A percentile compares a stretch with the other conserved stretches of the same genome.
These are phyloP conservation scores for Chrysocyon brachyurus DNA, from an alignment of 2,797 vertebrate genomes.

Conservation along the genomic window DNA sequence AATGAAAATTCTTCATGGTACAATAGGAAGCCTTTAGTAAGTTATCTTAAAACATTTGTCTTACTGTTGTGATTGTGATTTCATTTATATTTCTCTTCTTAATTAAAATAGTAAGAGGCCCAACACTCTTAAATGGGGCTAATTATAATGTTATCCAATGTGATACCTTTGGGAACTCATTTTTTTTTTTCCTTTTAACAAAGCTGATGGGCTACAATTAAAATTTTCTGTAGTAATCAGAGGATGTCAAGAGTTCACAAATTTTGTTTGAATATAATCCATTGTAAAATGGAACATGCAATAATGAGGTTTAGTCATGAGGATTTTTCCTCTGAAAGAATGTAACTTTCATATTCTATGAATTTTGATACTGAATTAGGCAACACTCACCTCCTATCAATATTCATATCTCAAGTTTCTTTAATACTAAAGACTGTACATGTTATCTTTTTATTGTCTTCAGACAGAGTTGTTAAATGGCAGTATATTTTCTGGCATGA, in stretches of 20 bases:
- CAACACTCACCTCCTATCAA: neutral
- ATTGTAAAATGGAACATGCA: neutral
- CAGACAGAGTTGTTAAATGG: neutral
- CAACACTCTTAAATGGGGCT: slow-evolving; percentile 58
- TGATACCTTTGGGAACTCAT: slow-evolving; percentile 64
- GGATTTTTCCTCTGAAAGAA: slow-evolving; percentile 7
- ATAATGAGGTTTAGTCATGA: neutral
- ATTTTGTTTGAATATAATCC: slow-evolving; percentile 43
- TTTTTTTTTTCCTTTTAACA: slow-evolving; percentile 74
- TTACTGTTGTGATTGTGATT: slow-evolving; percentile 82
- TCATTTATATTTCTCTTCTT: slow-evolving; percentile 72
- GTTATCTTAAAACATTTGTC: slow-evolving; percentile 78
- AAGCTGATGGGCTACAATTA: slow-evolving; percentile 67
- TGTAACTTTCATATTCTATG: neutral
- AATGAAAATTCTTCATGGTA: slow-evolving; percentile 76
- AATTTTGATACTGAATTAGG: slow-evolving; percentile 44
- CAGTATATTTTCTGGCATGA: neutral
- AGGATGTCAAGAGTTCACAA: neutral
- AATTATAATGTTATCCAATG: slow-evolving; percentile 75
- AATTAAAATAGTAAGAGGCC: slow-evolving; percentile 73
- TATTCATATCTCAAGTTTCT: neutral
- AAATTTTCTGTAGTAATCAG: slow-evolving; percentile 40
- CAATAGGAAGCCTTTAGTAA: slow-evolving; percentile 74
- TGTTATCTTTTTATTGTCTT: neutral
- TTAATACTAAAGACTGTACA: neutral